Evolutionary conservation across 2,888 invertebrate species (phyloP).

Genomic region (Eilema griseolum): DNA sequence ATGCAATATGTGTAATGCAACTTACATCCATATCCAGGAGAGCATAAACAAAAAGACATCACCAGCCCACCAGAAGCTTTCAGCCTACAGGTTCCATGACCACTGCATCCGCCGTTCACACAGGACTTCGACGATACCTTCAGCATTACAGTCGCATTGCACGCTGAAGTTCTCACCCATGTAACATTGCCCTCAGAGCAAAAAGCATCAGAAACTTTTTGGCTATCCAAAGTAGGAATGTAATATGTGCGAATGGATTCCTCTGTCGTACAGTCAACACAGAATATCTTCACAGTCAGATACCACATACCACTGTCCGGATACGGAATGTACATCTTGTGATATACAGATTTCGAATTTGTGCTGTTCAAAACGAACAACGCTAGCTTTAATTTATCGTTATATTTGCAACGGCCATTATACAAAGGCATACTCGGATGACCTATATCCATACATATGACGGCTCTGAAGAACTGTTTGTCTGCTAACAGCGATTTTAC

Average conservation of each 20-base stretch:
- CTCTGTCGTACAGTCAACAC: constrained; percentile 84
- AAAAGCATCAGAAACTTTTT: constrained; percentile 48
- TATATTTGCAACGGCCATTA: constrained; percentile 88
- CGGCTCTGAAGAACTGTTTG: constrained; percentile 84
- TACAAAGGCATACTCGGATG: constrained; percentile 88
- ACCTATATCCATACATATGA: constrained; percentile 88
- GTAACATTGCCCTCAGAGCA: constrained; percentile 71
- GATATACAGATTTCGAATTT: constrained; percentile 87
- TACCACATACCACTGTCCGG: constrained; percentile 95
- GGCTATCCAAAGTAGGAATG: constrained; percentile 63
- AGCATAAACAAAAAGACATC: constrained; percentile 92
- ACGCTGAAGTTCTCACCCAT: constrained; percentile 76
- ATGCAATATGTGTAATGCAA: constrained; percentile 2
- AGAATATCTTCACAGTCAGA: constrained; percentile 90
- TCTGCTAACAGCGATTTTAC: constrained; percentile 70
- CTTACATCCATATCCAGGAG: constrained; percentile 89
- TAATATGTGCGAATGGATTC: constrained; percentile 82
- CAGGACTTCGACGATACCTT: constrained; percentile 92
- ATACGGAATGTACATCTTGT: constrained; percentile 91
- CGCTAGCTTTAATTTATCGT: constrained; percentile 83
- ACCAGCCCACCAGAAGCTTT: constrained; percentile 93
- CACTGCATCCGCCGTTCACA: constrained; percentile 91
- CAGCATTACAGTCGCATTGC: constrained; percentile 89
- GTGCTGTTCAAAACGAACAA: constrained; percentile 89
- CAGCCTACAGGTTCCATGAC: constrained; percentile 92